Conservation (phyloP, 1,140 invertebrate species). For the Euwallacea fornicatus region DNA sequence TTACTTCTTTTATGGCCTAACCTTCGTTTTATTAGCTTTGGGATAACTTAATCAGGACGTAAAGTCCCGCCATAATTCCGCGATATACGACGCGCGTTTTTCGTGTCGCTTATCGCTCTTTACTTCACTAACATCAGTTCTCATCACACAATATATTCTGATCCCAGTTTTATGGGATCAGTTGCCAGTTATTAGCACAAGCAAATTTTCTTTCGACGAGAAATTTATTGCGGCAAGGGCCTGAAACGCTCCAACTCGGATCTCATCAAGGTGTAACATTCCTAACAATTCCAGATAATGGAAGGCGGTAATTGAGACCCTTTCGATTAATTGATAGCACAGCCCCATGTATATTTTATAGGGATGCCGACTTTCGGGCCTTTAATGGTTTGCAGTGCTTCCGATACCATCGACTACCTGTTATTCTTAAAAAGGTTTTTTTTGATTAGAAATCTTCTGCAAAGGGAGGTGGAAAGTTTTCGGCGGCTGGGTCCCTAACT, state of each 20-base stretch:
- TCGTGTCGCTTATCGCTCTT: no score
- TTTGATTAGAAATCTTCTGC: not conserved
- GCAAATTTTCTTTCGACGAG: conserved; percentile 13
- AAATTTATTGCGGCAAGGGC: conserved; percentile 16
- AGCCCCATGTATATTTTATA: conserved; percentile 19
- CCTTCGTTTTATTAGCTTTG: no score
- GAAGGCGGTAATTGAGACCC: conserved; percentile 22
- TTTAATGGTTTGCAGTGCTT: conserved; percentile 7
- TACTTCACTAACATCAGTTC: no score
- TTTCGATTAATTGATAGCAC: conserved; percentile 23
- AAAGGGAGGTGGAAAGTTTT: not conserved
- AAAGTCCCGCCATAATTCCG: no score
- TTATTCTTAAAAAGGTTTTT: not conserved
- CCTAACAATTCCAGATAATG: conserved; percentile 25
- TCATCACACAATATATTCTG: no score
- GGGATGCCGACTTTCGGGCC: conserved; percentile 7
- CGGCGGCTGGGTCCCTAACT: not conserved
- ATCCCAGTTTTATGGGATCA: no score
- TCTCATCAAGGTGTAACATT: conserved; percentile 25
- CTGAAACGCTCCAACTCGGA: conserved; percentile 7
- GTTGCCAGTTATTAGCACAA: not conserved
- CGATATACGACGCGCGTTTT: no score
- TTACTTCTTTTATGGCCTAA: not conserved
- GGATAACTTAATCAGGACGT: no score
- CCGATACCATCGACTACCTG: not conserved